Percentiles rank a stretch among this genome's conserved stretches.
phyloP scores from a whole-genome alignment of 2,797 vertebrate genomes.

The Hydrocynus forskahlii region DNA sequence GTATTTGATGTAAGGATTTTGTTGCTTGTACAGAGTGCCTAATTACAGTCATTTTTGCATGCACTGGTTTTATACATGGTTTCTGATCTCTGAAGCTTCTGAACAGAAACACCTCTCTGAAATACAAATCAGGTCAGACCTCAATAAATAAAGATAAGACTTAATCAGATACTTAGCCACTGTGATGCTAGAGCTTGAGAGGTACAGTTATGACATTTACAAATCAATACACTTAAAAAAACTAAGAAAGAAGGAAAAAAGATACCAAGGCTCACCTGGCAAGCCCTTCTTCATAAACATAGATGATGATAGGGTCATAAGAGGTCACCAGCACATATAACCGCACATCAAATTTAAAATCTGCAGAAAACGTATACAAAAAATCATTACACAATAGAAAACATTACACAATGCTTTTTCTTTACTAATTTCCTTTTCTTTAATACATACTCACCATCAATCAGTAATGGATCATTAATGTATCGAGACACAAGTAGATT shows the following conservation, averaged over 20 bases:
- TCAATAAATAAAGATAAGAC: not conserved
- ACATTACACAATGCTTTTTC: not conserved
- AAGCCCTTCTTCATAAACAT: constrained; percentile 95
- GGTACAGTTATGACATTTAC: not conserved
- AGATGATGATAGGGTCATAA: constrained; percentile 92
- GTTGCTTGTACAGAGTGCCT: not conserved
- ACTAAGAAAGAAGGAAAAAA: not conserved
- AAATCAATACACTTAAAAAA: too few species aligned
- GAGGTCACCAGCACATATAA: constrained; percentile 96
- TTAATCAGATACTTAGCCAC: not conserved
- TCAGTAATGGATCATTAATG: constrained; percentile 92
- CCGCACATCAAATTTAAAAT: constrained; percentile 96
- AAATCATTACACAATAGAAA: not conserved
- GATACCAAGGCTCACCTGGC: constrained; percentile 81
- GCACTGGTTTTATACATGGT: not conserved
- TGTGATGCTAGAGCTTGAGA: not conserved
- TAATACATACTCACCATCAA: constrained; percentile 85
- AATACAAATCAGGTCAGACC: not conserved
- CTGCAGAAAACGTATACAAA: constrained; percentile 71
- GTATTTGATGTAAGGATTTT: not conserved
- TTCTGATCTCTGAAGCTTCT: not conserved
- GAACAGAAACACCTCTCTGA: not conserved
- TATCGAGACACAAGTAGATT: constrained; percentile 96
- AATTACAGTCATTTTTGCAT: not conserved
- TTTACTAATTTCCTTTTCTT: not conserved